Evolutionary conservation across 2,888 invertebrate genomes (phyloP), one percentile per base, ranked within the genome.

Genomic region (Yponomeuta sedellus): DNA sequence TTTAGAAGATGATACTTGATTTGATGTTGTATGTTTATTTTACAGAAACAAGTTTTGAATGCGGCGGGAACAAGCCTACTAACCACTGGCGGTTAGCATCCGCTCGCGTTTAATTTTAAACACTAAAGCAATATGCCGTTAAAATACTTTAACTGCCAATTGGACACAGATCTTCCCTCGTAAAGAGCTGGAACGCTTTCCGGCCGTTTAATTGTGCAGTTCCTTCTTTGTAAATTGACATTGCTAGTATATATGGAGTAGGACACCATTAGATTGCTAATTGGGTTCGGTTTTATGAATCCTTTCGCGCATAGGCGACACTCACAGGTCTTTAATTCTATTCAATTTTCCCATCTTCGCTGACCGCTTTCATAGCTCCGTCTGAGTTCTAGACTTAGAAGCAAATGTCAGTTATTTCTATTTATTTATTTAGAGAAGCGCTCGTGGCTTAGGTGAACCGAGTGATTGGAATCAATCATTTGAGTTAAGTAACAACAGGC

Each of bases 61-160:
- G 44, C 44, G 19, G 20, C 59, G 11, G 59, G 59, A 20, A 25
- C 20, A 72, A 75, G 75, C 64, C 61, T 16, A 52, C 44, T 76
- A 77, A 75, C 73, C 72, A 71, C 72, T 72, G 71, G 72, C 71
- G 73, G 71, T 72, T 74, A 76, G 77, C 77, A 79, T 82, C 79
- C 78, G 77, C 77, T 71, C 75, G 44, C 44, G 70, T 81, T 82
- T 78, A 80, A 81, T 86, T 86, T 81, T 80, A 75, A 81, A 75
- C 79, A 78, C 75, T 76, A 79, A 77, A 77, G 81, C 80, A 80
- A 83, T 84, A 80, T 78, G 81, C 81, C 76, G 79, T 85, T 86
- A 84, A 84, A 83, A 81, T 78, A 72, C 70, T 78, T 82, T 82
- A 78, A 86, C 79, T 81, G 79, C 81, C 82, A 81, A 83, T 81